Evolutionary conservation across 2,113 vertebrate genomes (phyloP).

Genomic region (human): GRCh38 chr14:67204501-67205000

Average conservation of each 20-base stretch:
- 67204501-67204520: neutral
- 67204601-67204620: slow-evolving; percentile 76
- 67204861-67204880: slow-evolving; percentile 31
- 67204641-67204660: slow-evolving; percentile 52
- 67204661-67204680: slow-evolving; percentile 75
- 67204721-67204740: slow-evolving; percentile 46
- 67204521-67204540: slow-evolving; percentile 72
- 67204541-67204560: slow-evolving; percentile 81
- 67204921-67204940: slow-evolving; percentile 47
- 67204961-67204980: slow-evolving; percentile 75
- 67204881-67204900: slow-evolving; percentile 42
- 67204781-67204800: slow-evolving; percentile 51
- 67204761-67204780: slow-evolving; percentile 44
- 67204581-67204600: slow-evolving; percentile 72
- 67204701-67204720: slow-evolving; percentile 61
- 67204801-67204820: neutral
- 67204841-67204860: accelerated
- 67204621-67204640: slow-evolving; percentile 83
- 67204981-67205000: slow-evolving; percentile 12
- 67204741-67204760: slow-evolving; percentile 57
- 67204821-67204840: accelerated
- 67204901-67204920: slow-evolving; percentile 70
- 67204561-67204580: slow-evolving; percentile 77
- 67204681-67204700: slow-evolving; percentile 74
- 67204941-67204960: slow-evolving; percentile 59